Evolutionary conservation across 1,140 invertebrate species (phyloP).

Genomic region (Drepana arcuata): DNA sequence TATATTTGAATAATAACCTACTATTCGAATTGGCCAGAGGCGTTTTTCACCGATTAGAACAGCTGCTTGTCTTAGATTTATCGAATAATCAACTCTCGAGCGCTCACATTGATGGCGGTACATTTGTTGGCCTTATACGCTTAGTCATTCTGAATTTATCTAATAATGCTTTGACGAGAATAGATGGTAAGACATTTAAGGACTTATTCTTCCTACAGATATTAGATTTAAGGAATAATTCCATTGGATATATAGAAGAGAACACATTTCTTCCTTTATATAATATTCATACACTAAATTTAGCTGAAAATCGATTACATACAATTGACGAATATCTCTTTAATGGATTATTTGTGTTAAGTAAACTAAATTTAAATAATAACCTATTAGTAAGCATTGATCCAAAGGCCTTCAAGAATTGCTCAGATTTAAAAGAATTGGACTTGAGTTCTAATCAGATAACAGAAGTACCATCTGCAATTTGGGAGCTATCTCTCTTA

Average conservation of each 20-base stretch:
- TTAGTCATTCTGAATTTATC: slow-evolving; percentile 90
- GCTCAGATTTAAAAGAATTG: slow-evolving; percentile 89
- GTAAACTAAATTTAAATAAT: slow-evolving; percentile 87
- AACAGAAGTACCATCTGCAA: slow-evolving; percentile 83
- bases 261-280: slow-evolving; percentile 89
- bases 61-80: slow-evolving; percentile 89
- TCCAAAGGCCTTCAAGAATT: slow-evolving; percentile 88
- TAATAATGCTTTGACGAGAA: slow-evolving; percentile 85
- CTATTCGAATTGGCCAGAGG: slow-evolving; percentile 84
- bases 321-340: slow-evolving; percentile 85
- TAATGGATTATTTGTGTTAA: slow-evolving; percentile 88
- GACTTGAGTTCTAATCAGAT: slow-evolving; percentile 91
- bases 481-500: slow-evolving; percentile 85
- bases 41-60: slow-evolving; percentile 86
- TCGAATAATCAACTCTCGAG: slow-evolving; percentile 90
- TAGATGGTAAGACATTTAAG: slow-evolving; percentile 89
- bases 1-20: slow-evolving; percentile 87
- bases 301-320: slow-evolving; percentile 88
- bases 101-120: slow-evolving; percentile 85
- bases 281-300: slow-evolving; percentile 88
- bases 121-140: slow-evolving; percentile 87
- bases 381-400: slow-evolving; percentile 86
- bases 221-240: slow-evolving; percentile 89
- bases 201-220: slow-evolving; percentile 91
- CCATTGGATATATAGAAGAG: slow-evolving; percentile 88